phyloP scores from a whole-genome alignment of 1,140 invertebrate species.

The Trialeurodes vaporariorum region DNA sequence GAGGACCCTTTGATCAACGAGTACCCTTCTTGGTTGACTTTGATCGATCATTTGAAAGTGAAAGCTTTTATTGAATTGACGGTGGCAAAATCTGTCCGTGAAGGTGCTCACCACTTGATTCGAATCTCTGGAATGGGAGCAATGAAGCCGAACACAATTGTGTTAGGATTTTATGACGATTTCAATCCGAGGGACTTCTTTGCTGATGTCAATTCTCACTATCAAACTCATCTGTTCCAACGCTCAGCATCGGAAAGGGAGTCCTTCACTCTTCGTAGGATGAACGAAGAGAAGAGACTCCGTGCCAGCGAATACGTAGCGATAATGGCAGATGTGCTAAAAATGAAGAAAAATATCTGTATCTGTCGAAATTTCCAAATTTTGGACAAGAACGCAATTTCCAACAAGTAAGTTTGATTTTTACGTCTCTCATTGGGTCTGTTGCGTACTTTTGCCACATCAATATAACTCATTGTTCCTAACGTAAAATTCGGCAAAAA shows the following conservation, averaged over 20 bases:
- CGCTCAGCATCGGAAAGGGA: constrained; percentile 6
- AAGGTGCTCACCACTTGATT: constrained; percentile 86
- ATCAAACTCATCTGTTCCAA: constrained; percentile 10
- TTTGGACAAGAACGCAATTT: constrained; percentile 59
- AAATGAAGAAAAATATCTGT: constrained; percentile 90
- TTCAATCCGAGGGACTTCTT: constrained; percentile 64
- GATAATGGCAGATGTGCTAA: constrained; percentile 74
- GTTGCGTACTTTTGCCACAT: too few species aligned
- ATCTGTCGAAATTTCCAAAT: constrained; percentile 82
- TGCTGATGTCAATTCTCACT: constrained; percentile 11
- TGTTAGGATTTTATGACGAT: constrained; percentile 78
- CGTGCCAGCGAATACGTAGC: constrained; percentile 65
- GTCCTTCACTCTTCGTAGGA: constrained; percentile 21
- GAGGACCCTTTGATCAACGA: constrained; percentile 62
- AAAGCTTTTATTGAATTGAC: constrained; percentile 97
- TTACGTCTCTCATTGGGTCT: too few species aligned
- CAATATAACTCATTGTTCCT: too few species aligned
- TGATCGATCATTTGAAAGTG: constrained; percentile 78
- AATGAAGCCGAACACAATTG: constrained; percentile 97
- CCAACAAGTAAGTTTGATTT: background rate
- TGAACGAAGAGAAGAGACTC: constrained; percentile 23
- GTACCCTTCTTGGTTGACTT: constrained; percentile 72
- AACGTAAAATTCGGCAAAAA: too few species aligned
- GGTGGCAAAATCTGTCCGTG: constrained; percentile 65
- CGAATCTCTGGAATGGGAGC: constrained; percentile 89